These are phyloP conservation scores for Sanderia malayensis DNA, from an alignment of 30 jellyfish, hydroid and myxozoan species.

Conservation along the genomic window DNA sequence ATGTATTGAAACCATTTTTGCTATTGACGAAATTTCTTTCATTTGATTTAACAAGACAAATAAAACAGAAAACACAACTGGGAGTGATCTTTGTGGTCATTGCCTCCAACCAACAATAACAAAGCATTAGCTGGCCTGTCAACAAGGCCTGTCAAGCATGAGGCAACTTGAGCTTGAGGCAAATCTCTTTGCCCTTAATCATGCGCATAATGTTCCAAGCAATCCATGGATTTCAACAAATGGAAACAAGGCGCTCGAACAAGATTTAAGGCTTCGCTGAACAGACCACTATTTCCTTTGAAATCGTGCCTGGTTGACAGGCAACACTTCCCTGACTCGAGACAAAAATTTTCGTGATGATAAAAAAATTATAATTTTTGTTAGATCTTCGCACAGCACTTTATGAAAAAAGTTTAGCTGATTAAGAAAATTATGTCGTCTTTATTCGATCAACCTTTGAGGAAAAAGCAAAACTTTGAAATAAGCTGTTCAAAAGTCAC, in stretches of 20 bases:
- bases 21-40: not conserved
- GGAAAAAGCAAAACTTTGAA: too few relatives aligned
- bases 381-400: too few relatives aligned
- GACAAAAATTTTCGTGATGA: too few relatives aligned
- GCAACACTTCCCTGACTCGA: too few relatives aligned
- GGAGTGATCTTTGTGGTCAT: not conserved
- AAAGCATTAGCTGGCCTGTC: not conserved
- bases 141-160: not conserved
- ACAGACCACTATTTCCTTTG: too few relatives aligned
- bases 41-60: not conserved
- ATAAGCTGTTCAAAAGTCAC: too few relatives aligned
- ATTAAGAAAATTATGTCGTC: too few relatives aligned
- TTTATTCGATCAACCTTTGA: too few relatives aligned
- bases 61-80: not conserved
- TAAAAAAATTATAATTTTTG: too few relatives aligned
- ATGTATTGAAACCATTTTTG: not conserved
- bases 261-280: not conserved
- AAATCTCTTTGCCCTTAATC: not conserved
- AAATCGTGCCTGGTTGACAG: not conserved
- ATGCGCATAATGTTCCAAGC: not conserved
- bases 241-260: not conserved
- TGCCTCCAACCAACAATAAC: not conserved
- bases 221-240: not conserved
- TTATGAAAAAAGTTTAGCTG: too few relatives aligned
- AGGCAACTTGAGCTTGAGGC: too few relatives aligned